Conservation (phyloP, 2,888 invertebrate species). For the Harpalus rufipes region DNA sequence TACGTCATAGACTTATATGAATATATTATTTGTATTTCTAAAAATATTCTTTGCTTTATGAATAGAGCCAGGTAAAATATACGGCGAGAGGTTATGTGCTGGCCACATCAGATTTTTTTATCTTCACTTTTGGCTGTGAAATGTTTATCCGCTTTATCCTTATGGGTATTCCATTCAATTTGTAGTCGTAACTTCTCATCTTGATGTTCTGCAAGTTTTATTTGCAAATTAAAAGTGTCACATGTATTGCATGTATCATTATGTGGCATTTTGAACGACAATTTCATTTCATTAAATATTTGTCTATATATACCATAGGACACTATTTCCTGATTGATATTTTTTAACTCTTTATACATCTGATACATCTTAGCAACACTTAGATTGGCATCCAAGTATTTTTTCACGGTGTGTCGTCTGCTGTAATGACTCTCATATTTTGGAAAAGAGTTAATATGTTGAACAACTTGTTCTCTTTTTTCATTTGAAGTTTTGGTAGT, state of each 20-base stretch:
- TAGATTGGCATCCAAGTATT: not conserved
- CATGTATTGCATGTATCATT: slow-evolving; percentile 1
- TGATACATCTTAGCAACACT: not conserved
- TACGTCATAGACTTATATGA: too few species aligned
- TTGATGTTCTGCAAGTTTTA: not conserved
- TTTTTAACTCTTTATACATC: not conserved
- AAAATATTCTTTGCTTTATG: too few species aligned
- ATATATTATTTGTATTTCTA: too few species aligned
- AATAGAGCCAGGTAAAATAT: too few species aligned
- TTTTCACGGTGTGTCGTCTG: not conserved
- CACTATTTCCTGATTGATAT: not conserved
- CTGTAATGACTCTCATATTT: not conserved
- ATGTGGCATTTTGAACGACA: slow-evolving; percentile 11
- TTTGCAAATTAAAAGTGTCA: slow-evolving; percentile 8
- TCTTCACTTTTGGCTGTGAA: slow-evolving; percentile 61
- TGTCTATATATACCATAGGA: not conserved
- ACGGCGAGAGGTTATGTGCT: too few species aligned
- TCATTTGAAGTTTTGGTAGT: not conserved
- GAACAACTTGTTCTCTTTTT: not conserved
- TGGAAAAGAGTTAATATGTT: slow-evolving; percentile 10
- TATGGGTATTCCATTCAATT: slow-evolving; percentile 44
- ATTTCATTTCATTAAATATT: slow-evolving; percentile 2
- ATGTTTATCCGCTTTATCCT: not conserved
- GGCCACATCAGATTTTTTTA: too few species aligned
- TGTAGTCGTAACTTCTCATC: not conserved